These are phyloP conservation scores for Gastrophryne carolinensis DNA, from an alignment of 2,797 vertebrate genomes.

Conservation along the genomic window DNA sequence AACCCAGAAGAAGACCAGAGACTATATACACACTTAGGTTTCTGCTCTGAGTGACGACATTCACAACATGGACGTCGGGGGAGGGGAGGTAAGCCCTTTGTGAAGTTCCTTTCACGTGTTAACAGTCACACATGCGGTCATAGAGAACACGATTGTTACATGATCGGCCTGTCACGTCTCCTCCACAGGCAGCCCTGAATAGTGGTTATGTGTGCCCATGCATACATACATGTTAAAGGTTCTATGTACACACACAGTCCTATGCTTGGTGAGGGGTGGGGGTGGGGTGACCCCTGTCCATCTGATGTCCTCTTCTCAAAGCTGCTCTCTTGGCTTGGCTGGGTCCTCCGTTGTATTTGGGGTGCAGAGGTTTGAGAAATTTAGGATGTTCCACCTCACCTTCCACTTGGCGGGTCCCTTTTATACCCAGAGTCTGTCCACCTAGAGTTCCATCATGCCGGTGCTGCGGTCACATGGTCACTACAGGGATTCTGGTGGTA, in stretches of 20 bases:
- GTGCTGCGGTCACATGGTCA: slow-evolving; percentile 33
- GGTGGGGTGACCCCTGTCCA: slow-evolving; percentile 12
- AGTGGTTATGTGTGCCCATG: slow-evolving; percentile 16
- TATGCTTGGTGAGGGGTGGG: no score
- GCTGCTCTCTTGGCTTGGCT: background rate
- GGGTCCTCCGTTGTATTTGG: background rate
- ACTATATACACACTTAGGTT: background rate
- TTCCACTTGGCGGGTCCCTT: background rate
- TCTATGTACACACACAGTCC: slow-evolving; percentile 12
- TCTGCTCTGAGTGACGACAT: slow-evolving; percentile 1
- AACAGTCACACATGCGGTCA: slow-evolving; percentile 22
- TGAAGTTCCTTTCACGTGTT: slow-evolving; percentile 6
- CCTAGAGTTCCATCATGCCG: no score
- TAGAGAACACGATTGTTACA: slow-evolving; percentile 12
- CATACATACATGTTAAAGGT: slow-evolving; percentile 21
- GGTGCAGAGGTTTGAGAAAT: slow-evolving; percentile 27
- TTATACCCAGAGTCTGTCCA: background rate
- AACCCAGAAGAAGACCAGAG: slow-evolving; percentile 22
- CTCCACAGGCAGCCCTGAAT: background rate
- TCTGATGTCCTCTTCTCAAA: background rate
- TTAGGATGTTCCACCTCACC: background rate
- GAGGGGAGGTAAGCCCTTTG: slow-evolving; percentile 33
- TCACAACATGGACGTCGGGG: slow-evolving; percentile 14
- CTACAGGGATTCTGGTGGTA: slow-evolving; percentile 33
- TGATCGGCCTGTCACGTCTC: background rate